Base-by-base conservation (phyloP, 2,113 vertebrate genomes). In the Hippolais icterina region DNA sequence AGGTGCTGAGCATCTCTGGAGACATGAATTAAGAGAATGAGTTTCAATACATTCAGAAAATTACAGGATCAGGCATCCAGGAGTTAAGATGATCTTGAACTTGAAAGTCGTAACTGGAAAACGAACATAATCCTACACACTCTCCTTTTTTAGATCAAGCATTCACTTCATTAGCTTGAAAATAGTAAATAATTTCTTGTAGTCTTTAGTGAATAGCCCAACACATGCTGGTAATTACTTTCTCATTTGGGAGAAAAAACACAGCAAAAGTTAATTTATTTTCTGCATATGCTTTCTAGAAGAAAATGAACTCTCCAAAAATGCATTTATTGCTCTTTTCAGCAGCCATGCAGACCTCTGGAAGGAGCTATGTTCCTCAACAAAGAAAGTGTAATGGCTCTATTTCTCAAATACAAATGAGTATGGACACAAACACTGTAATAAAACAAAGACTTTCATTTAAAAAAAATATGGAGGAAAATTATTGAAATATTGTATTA, bases 171-270 rank as follows among this genome's bases (percentile, higher is more conserved):
- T 93, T 90, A 95, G 72, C 50, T 76, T 79, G 79, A 92, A 94
- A 96, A 75, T 20, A 94, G 41, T 89, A 81, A 90, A 81, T 82
- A 23, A 80, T 86, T 94, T 90, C 63, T 88, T 10, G 5, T 54
- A 95, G 47, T n/a, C 56, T 92, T 74, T 57, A 66, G 80, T 64
- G 52, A 94, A 50, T 80, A 69, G 47, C 35, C 69, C 86, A 83
- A 83, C 93, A 94, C 37, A 3, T 96, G 92, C 85, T 95, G 60
- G 72, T 95, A 96, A 93, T 93, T 89, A 92, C 65, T 89, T 94
- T 84, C 61, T 89, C 84, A 80, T 94, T 89, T 92, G 31, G n/a
- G n/a, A 94, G 49, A 57, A 93, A 89, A 90, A 92, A 70, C 27
- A 52, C 15, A 85, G 63, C 6, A 35, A 80, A 90, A 80, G 53